These are phyloP conservation scores for Premnoplex brunnescens DNA, from an alignment of 2,797 vertebrate species.

Conservation along the genomic window DNA sequence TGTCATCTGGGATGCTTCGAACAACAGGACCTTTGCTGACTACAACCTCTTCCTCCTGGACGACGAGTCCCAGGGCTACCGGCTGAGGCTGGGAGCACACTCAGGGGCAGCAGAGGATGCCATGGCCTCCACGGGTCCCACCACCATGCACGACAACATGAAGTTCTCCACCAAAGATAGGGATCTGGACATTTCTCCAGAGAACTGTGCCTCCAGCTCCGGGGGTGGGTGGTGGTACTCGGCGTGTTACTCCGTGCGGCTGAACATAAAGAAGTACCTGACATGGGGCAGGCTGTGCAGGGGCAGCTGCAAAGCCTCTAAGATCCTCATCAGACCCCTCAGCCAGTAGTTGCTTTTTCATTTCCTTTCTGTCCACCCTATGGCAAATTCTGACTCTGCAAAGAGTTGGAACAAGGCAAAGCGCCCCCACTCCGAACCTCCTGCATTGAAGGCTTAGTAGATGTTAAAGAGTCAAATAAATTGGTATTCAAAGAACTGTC, in stretches of 20 bases:
- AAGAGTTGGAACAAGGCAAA: not conserved
- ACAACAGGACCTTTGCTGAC: not conserved
- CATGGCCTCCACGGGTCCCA: not conserved
- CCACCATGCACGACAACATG: slow-evolving; percentile 31
- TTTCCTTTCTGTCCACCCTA: not conserved
- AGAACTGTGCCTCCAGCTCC: not conserved
- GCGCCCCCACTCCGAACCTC: not conserved
- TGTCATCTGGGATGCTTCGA: not conserved
- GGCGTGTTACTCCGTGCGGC: not conserved
- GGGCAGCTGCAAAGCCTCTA: slow-evolving; percentile 9
- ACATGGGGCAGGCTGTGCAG: not conserved
- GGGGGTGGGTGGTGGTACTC: slow-evolving; percentile 35
- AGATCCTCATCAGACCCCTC: not conserved
- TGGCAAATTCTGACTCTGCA: not conserved
- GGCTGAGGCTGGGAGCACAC: slow-evolving; percentile 15
- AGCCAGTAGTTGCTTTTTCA: not conserved
- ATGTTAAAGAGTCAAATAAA: not conserved
- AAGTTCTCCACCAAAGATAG: slow-evolving; percentile 48
- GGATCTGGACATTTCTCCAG: slow-evolving; percentile 18
- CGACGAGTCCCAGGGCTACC: slow-evolving; percentile 37
- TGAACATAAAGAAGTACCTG: not conserved
- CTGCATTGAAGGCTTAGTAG: not conserved
- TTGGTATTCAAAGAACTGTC: not conserved
- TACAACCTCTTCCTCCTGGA: slow-evolving; percentile 55
- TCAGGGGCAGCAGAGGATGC: slow-evolving; percentile 17